Conservation (phyloP, 2,113 vertebrate genomes). For the Ailuropoda melanoleuca region DNA sequence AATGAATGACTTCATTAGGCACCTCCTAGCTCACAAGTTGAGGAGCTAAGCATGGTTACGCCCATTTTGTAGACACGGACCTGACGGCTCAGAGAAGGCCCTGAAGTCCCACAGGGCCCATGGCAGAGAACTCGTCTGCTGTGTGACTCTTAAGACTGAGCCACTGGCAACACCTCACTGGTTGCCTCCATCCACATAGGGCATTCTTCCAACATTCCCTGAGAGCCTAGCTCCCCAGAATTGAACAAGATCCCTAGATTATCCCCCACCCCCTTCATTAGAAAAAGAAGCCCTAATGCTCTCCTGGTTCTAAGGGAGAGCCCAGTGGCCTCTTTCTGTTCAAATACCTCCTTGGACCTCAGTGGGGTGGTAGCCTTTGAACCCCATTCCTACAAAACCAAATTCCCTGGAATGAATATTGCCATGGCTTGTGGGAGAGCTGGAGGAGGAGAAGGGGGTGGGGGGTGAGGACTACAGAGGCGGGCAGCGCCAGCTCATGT, state of each 20-base stretch:
- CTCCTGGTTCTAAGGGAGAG: conserved; percentile 47
- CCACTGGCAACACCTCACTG: background rate
- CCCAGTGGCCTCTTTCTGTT: conserved; percentile 9
- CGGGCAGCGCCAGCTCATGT: background rate
- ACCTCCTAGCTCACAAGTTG: background rate
- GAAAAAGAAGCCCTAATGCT: conserved; percentile 29
- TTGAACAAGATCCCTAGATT: background rate
- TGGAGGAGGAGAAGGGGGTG: background rate
- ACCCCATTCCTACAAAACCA: conserved; percentile 58
- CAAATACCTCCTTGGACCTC: conserved; percentile 55
- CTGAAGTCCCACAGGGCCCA: background rate
- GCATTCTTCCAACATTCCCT: background rate
- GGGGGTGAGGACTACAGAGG: background rate
- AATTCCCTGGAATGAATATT: background rate
- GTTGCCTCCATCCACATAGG: background rate
- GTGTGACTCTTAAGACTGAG: background rate
- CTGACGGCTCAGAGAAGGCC: background rate
- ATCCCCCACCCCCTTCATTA: background rate
- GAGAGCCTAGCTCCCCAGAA: background rate
- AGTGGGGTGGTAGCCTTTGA: background rate
- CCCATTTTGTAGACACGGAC: background rate
- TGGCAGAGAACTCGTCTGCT: background rate
- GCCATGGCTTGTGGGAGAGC: background rate
- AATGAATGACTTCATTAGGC: too few relatives aligned
- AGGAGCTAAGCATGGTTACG: background rate